These are phyloP conservation scores for Drosophila paranaensis DNA, from an alignment of 2,888 invertebrate genomes.

Conservation along the genomic window DNA sequence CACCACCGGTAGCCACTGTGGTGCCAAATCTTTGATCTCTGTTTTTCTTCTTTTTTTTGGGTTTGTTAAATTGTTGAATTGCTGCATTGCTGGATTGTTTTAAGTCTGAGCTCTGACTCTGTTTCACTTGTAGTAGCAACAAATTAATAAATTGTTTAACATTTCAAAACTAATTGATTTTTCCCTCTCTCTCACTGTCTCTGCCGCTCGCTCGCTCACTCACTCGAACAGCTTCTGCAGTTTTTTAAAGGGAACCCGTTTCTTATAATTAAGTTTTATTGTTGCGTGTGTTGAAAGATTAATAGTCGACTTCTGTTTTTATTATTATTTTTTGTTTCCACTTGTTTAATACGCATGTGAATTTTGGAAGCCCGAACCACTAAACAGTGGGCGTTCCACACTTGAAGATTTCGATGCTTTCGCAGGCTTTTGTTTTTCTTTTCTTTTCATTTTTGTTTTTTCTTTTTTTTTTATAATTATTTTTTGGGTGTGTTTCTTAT, in stretches of 20 bases:
- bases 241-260: conserved; percentile 47
- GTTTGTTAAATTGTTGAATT: conserved; percentile 34
- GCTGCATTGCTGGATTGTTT: conserved; percentile 36
- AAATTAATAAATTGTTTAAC: conserved; percentile 81
- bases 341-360: conserved; percentile 68
- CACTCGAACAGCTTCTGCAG: conserved; percentile 52
- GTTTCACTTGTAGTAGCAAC: conserved; percentile 59
- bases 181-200: conserved; percentile 32
- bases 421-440: conserved; percentile 10
- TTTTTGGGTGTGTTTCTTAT: conserved; percentile 57
- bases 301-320: conserved; percentile 79
- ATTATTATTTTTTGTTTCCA: conserved; percentile 40
- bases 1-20: conserved; percentile 66
- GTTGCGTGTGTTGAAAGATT: conserved; percentile 77
- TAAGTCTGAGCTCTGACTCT: conserved; percentile 16
- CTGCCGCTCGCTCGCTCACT: conserved; percentile 12
- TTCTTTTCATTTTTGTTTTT: neutral
- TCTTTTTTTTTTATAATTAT: neutral
- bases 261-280: conserved; percentile 80
- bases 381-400: conserved; percentile 73
- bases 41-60: conserved; percentile 17
- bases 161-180: conserved; percentile 81
- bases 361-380: conserved; percentile 50
- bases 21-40: conserved; percentile 57
- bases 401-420: conserved; percentile 26